Evolutionary conservation across 2,888 invertebrate genomes (phyloP).

Genomic region (Eupithecia dodoneata): DNA sequence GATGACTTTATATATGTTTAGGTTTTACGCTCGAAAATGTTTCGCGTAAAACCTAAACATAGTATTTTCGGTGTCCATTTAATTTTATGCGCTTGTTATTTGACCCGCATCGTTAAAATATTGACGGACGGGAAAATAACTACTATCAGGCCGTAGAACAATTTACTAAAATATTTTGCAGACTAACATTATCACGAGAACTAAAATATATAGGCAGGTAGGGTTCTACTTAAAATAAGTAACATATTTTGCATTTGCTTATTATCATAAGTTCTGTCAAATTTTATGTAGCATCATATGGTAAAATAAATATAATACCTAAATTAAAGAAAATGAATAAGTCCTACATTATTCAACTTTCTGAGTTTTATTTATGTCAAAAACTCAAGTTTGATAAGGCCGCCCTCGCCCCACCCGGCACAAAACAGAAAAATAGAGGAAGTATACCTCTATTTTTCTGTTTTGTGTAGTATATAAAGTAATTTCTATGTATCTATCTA

Average conservation of each 20-base stretch:
- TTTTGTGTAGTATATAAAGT: no score
- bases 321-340: no score
- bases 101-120: constrained; percentile 27
- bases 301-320: no score
- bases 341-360: background rate
- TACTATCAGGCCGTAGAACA: background rate
- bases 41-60: constrained; percentile 30
- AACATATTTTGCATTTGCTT: no score
- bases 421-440: no score
- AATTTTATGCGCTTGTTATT: constrained; percentile 23
- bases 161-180: background rate
- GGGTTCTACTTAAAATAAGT: background rate
- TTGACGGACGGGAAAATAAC: constrained; percentile 21
- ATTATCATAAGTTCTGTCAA: no score
- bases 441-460: no score
- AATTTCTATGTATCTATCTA: no score
- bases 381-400: background rate
- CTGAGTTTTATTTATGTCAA: background rate
- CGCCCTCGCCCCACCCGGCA: no score
- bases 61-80: constrained; percentile 28
- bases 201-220: background rate
- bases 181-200: background rate
- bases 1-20: constrained; percentile 9
- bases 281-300: no score
- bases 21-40: constrained; percentile 17